Evolutionary conservation across 2,797 vertebrate species (phyloP), one percentile per base, ranked within the genome.

Genomic region (Cuculus canorus): DNA sequence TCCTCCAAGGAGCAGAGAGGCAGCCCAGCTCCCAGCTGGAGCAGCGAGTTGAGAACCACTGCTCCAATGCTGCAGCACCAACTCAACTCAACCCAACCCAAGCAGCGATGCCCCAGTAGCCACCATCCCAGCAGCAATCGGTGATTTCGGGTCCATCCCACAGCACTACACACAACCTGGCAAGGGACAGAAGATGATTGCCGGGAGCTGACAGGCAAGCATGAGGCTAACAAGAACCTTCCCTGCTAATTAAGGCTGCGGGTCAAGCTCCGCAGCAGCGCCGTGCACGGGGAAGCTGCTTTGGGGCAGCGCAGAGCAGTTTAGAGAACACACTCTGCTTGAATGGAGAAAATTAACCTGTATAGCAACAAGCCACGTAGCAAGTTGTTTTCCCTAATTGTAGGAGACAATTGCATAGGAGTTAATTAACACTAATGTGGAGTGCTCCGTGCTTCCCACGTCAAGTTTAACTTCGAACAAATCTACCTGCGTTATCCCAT

Each of bases 401-500:
- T 1, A 35, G 53, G 53, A 90, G 76, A 79, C 53, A 41, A 87
- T 53, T 75, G 81, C 80, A 78, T 7, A 11, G 63, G 70, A 64
- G 84, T 37, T 91, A 83, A 92, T 92, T 70, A 87, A 24, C 50
- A 2, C n/a, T 0, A 48, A 24, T 1, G 1, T 69, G 59, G 84
- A 86, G 52, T 79, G 93, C 84, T 54, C 75, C 60, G 35, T 81
- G 60, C 85, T 95, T 61, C 92, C 81, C 59, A 33, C 10, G 4
- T 6, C 75, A 23, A 9, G 0, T 19, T 53, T 3, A 15, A 7
- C 57, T 54, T 33, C 0, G 3, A 45, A 7, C 48, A 17, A 41
- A 90, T 8, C 22, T 3, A 2, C 56, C 63, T 3, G 24, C 1
- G 16, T 7, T 16, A 10, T 1, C 32, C 47, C 50, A 19, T 2